Conservation (phyloP, 2,797 vertebrate genomes). For the Brotogeris chrysoptera region DNA sequence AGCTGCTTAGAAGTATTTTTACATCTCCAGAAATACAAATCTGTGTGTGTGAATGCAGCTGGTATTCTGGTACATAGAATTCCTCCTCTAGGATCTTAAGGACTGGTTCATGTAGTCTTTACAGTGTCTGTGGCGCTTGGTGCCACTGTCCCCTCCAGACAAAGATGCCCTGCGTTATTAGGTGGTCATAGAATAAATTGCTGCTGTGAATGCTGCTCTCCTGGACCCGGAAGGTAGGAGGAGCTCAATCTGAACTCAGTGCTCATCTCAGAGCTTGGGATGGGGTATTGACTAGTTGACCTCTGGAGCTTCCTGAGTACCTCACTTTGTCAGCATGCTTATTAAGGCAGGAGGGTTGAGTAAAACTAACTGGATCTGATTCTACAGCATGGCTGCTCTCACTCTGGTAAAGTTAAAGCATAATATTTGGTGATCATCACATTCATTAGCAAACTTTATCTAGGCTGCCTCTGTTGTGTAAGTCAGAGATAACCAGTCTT, state of each 20-base stretch:
- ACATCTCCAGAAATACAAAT: neutral
- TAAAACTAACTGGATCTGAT: neutral
- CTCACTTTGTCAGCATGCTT: neutral
- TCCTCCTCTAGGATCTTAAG: neutral
- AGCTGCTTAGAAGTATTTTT: neutral
- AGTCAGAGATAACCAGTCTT: neutral
- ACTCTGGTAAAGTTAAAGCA: neutral
- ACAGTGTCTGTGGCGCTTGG: neutral
- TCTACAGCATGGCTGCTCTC: neutral
- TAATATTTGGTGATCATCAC: neutral
- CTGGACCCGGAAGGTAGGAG: neutral
- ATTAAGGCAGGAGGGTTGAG: neutral
- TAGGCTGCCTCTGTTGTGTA: neutral
- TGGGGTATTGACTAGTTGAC: neutral
- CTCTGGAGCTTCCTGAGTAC: neutral
- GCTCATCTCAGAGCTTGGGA: neutral
- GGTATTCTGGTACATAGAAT: neutral
- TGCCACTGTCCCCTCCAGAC: neutral
- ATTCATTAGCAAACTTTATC: neutral
- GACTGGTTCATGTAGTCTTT: neutral
- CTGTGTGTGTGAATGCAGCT: neutral
- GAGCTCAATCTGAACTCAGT: neutral
- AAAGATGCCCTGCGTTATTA: neutral
- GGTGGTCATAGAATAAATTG: neutral
- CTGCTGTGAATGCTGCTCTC: neutral